Percentiles rank a stretch among this genome's conserved stretches.
These are phyloP conservation scores for Ectropis grisescens DNA, from an alignment of 1,140 invertebrate genomes.

Conservation along the genomic window DNA sequence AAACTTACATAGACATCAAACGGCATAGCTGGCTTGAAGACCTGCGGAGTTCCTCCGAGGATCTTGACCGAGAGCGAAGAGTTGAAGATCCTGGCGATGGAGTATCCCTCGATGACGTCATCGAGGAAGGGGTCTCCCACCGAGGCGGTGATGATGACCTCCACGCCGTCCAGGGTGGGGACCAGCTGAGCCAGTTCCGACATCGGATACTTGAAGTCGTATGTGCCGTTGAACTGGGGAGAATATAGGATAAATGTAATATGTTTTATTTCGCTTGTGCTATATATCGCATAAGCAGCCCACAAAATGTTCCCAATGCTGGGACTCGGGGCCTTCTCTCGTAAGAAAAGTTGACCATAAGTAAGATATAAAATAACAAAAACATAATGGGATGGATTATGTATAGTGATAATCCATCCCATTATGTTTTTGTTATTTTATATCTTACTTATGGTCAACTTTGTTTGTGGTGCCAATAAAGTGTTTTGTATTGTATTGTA, in stretches of 20 bases:
- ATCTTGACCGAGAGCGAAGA: conserved; percentile 86
- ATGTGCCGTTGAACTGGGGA: conserved; percentile 87
- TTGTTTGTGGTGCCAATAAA: no score
- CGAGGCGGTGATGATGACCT: conserved; percentile 88
- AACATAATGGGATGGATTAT: no score
- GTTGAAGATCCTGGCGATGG: conserved; percentile 89
- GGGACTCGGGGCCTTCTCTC: no score
- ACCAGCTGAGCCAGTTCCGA: conserved; percentile 79
- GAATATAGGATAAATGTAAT: neutral
- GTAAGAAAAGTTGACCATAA: no score
- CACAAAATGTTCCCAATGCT: no score
- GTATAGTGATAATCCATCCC: no score
- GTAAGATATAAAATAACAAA: no score
- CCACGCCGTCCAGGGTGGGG: conserved; percentile 80
- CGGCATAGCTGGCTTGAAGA: conserved; percentile 95
- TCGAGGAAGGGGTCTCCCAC: conserved; percentile 93
- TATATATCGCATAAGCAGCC: no score
- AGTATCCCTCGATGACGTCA: conserved; percentile 88
- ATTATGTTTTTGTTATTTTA: no score
- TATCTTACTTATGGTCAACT: no score
- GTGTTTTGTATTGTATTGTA: no score
- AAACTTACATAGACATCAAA: conserved; percentile 83
- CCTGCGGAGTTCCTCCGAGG: conserved; percentile 89
- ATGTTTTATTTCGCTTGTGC: no score
- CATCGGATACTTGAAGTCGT: conserved; percentile 88